Conservation (phyloP, 2,797 vertebrate genomes). For the Percopsis omiscomaycus region DNA sequence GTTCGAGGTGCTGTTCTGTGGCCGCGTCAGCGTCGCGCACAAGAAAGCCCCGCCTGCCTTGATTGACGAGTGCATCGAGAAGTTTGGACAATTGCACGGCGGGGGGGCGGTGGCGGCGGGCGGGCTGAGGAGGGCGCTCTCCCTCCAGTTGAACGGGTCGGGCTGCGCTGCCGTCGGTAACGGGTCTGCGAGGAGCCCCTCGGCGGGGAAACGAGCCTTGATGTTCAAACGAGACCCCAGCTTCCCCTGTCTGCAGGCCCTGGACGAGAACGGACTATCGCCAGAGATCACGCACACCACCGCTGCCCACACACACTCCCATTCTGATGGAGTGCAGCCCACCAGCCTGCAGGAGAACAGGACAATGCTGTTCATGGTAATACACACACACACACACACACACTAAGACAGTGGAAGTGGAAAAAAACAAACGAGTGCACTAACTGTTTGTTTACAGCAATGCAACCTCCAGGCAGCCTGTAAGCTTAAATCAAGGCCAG, state of each 20-base stretch:
- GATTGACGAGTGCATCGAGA: slow-evolving; percentile 97
- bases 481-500: no score
- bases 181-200: slow-evolving; percentile 52
- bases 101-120: slow-evolving; percentile 23
- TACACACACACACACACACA: not conserved
- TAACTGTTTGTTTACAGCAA: no score
- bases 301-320: slow-evolving; percentile 54
- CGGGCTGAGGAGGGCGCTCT: slow-evolving; percentile 74
- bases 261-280: slow-evolving; percentile 87
- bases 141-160: slow-evolving; percentile 74
- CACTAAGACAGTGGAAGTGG: not conserved
- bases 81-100: slow-evolving; percentile 82
- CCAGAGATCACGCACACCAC: slow-evolving; percentile 82
- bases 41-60: slow-evolving; percentile 94
- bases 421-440: not conserved
- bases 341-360: slow-evolving; percentile 94
- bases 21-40: slow-evolving; percentile 89
- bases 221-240: slow-evolving; percentile 84
- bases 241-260: slow-evolving; percentile 77
- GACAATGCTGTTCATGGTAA: slow-evolving; percentile 97
- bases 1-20: slow-evolving; percentile 96
- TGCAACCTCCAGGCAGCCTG: no score
- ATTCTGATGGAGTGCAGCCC: slow-evolving; percentile 84
- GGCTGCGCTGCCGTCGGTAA: slow-evolving; percentile 25
- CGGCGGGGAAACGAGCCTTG: slow-evolving; percentile 61